Evolutionary conservation across 2,888 invertebrate species (phyloP), one percentile per base, ranked within the genome.

Genomic region (Campoletis raptor): DNA sequence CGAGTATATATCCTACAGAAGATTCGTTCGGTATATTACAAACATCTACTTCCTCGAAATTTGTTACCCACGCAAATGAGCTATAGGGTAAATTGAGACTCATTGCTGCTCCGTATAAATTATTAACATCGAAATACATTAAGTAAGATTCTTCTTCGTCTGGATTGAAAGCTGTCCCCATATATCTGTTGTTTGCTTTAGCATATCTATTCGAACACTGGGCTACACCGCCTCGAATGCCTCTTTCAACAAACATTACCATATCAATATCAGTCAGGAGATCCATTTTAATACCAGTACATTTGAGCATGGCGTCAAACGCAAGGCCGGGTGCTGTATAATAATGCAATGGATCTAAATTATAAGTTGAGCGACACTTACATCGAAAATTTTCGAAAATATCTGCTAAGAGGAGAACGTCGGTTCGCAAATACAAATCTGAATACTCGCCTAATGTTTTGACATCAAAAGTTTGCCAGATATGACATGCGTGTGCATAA

Each of bases 161-260:
- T 30, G 30, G 21, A 42, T 67, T 21, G 21, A 40, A 67, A 9
- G 37, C 40, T 9, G 40, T 21, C 1, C 21, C 8, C 67, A 67
- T 67, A 21, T 40, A 40, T 8, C 67, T 7, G 40, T 67, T 42
- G 21, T 67, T 42, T 4, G 67, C 40, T 21, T 9, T 40, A 8
- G 40, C 67, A 12, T 67, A 67, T 21, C 67, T n/a, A 67, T 67
- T 67, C 8, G 18, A 40, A 42, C 67, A 67, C 9, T 67, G 67
- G 1, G 67, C 67, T 40, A 67, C 40, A 8, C 67, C n/a, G 9
- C 42, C 67, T 6, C 67, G 67, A 42, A 67, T 42, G 5, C 67
- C 42, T 40, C 9, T 67, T 36, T 67, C 67, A 21, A 67, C 21
- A 40, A 67, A 67, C 40, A 40, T 36, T 2, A 67, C 30, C 30